Percentiles rank a stretch among this genome's conserved stretches.
These are phyloP conservation scores for Apamea sordens DNA, from an alignment of 2,888 invertebrate genomes.

Conservation along the genomic window DNA sequence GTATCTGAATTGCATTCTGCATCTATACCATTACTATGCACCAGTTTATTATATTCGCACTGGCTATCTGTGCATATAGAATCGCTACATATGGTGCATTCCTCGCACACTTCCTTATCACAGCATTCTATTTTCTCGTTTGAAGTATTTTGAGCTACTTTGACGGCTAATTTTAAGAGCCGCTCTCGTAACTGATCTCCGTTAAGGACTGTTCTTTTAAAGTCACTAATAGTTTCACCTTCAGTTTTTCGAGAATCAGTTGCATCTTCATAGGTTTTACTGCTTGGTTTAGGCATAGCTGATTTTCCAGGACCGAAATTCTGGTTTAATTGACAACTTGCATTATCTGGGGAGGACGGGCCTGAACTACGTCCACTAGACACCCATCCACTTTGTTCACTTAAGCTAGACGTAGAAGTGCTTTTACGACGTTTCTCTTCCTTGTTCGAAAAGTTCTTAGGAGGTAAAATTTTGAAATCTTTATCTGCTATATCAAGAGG, in stretches of 20 bases:
- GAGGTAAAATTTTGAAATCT: conserved; percentile 88
- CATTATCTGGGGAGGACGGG: conserved; percentile 91
- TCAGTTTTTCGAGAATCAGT: conserved; percentile 74
- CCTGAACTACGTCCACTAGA: conserved; percentile 93
- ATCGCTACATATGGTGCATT: conserved; percentile 88
- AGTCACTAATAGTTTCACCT: conserved; percentile 83
- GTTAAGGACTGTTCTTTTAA: conserved; percentile 89
- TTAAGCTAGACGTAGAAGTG: conserved; percentile 92
- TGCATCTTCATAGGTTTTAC: conserved; percentile 77
- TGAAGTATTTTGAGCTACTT: conserved; percentile 84
- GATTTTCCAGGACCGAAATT: conserved; percentile 82
- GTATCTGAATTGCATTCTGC: conserved; percentile 86
- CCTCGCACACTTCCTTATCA: conserved; percentile 88
- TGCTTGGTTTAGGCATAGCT: conserved; percentile 73
- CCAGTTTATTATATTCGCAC: conserved; percentile 87
- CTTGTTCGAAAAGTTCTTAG: conserved; percentile 87
- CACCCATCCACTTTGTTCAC: conserved; percentile 97
- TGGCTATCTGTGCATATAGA: conserved; percentile 89
- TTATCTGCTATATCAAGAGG: conserved; percentile 88
- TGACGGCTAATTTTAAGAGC: conserved; percentile 91
- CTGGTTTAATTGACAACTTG: conserved; percentile 88
- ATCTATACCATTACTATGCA: conserved; percentile 86
- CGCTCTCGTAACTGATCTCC: conserved; percentile 92
- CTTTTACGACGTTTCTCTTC: conserved; percentile 85
- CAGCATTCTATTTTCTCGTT: conserved; percentile 89